phyloP scores from a whole-genome alignment of 1,140 invertebrate species.

The Pogonomyrmex californicus region DNA sequence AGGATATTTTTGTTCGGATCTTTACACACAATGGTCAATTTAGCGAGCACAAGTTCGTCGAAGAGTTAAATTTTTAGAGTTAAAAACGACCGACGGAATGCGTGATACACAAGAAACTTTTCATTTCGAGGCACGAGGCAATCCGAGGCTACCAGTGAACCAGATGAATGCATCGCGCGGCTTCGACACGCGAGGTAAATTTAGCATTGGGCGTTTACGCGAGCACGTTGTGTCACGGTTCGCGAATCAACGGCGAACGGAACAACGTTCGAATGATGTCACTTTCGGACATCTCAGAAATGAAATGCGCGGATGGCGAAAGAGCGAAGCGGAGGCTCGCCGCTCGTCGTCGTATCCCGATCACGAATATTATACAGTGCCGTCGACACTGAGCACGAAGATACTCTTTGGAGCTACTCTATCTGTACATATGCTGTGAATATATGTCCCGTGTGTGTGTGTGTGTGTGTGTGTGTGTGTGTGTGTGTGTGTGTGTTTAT shows the following conservation, averaged over 20 bases:
- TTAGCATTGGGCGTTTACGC: slow-evolving; percentile 24
- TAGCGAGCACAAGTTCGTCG: not conserved
- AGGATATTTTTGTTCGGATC: not conserved
- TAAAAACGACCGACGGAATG: not conserved
- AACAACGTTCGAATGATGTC: not conserved
- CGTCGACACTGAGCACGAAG: not conserved
- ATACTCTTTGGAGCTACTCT: not conserved
- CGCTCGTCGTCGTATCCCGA: not conserved
- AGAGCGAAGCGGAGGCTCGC: not conserved
- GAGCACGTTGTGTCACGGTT: slow-evolving; percentile 32
- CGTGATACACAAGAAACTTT: not conserved
- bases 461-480: too few relatives aligned
- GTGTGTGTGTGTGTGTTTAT: not conserved
- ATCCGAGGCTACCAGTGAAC: not conserved
- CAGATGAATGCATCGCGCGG: not conserved
- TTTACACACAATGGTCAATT: not conserved
- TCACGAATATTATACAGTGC: slow-evolving; percentile 17
- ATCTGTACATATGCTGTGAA: not conserved
- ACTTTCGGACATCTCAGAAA: not conserved
- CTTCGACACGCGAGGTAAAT: slow-evolving; percentile 30
- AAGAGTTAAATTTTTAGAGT: not conserved
- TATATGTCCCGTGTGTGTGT: not conserved
- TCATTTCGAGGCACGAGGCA: not conserved
- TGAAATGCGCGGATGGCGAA: not conserved
- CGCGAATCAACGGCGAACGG: not conserved